These are phyloP conservation scores for Sphaeridia pumilis DNA, from an alignment of 2,888 invertebrate genomes.

Conservation along the genomic window DNA sequence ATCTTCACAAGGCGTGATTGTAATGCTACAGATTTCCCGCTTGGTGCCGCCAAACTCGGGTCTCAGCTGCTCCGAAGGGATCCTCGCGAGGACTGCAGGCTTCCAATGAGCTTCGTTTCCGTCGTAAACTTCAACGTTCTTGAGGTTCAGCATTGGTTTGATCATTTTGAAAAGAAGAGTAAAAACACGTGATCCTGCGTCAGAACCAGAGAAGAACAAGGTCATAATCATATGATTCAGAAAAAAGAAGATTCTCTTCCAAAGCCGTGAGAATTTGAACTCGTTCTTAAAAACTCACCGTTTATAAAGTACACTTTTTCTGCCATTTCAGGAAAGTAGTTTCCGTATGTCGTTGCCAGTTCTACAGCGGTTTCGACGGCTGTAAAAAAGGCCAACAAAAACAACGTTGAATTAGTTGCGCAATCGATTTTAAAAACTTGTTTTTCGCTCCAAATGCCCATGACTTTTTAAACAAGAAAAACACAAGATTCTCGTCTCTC, in stretches of 20 bases:
- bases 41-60: constrained; percentile 13
- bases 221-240: background rate
- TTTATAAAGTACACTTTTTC: constrained; percentile 13
- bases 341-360: constrained; percentile 10
- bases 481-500: no score
- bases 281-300: constrained; percentile 1
- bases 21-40: constrained; percentile 8
- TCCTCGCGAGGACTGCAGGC: constrained; percentile 3
- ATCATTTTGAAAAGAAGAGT: constrained; percentile 13
- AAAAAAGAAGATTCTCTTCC: background rate
- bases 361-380: constrained; percentile 9
- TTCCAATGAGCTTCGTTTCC: constrained; percentile 11
- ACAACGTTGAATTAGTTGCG: no score
- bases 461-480: no score
- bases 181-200: constrained; percentile 10
- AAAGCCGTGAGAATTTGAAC: background rate
- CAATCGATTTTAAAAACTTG: no score
- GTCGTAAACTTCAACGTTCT: constrained; percentile 10
- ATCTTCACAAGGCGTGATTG: constrained; percentile 14
- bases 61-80: constrained; percentile 8
- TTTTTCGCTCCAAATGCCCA: no score
- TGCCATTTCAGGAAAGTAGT: constrained; percentile 13
- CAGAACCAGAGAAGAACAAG: background rate
- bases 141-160: constrained; percentile 11
- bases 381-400: no score